Base-by-base conservation (phyloP, 2,797 vertebrate genomes). In the Limosa lapponica region DNA sequence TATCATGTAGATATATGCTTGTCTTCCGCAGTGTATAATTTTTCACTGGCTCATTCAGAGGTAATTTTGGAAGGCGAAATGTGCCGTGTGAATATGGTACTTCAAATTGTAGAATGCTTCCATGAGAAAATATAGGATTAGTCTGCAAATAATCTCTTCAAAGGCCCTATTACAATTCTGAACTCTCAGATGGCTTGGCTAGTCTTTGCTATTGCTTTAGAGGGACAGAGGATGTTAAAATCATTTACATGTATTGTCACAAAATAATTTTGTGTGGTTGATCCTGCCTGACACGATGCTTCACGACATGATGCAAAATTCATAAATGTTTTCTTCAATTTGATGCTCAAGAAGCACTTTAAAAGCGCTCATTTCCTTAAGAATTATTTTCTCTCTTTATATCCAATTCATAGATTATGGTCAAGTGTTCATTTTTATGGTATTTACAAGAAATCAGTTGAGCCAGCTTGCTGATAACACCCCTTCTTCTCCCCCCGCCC, bases 141-240 rank as follows among this genome's bases (percentile, higher is more conserved):
- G 73, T 43, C 75, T 90, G 87, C 85, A 90, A 30, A 93, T 96
- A 92, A 96, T 95, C 93, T 94, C 90, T 92, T 96, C 88, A 93
- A 95, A 94, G 86, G 39, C 79, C 79, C 62, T 70, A 30, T 95
- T 93, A 73, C 77, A 64, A 59, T 92, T 81, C 71, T 95, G 93
- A 93, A 66, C 90, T 75, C 94, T 90, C 87, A 83, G 89, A 82
- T 90, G 82, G 57, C 65, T 96, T 92, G 84, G 69, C 67, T 57
- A 17, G 83, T 65, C 80, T 90, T 82, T 93, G 73, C 91, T 87
- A 16, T 75, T 54, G 13, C 77, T 92, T 94, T 79, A 74, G 96
- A 96, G 78, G 78, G 78, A 84, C 19, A 25, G 83, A 54, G 54
- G 81, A 79, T 55, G 81, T 81, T 95, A 82, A 97, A 96, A 73